A percentile compares a stretch with the other conserved stretches of the same genome.
Evolutionary conservation across 2,797 vertebrate species (phyloP).

Genomic region (Selene dorsalis): DNA sequence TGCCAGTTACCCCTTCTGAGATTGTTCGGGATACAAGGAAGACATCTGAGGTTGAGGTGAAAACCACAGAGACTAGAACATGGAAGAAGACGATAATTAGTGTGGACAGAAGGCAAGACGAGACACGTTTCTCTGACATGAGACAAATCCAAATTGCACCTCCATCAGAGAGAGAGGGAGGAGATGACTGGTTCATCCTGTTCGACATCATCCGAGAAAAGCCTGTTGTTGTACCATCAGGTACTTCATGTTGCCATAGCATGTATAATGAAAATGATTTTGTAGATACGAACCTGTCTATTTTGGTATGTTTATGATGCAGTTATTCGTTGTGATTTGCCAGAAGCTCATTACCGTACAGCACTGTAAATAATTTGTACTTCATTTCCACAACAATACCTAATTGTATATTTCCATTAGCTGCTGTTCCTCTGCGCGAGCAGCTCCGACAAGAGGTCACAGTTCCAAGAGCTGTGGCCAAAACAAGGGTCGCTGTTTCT

Average conservation of each 20-base stretch:
- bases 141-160: conserved; percentile 34
- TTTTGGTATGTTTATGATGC: not conserved
- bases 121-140: conserved; percentile 57
- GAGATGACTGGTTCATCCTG: conserved; percentile 70
- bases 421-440: conserved; percentile 42
- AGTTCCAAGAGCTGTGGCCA: conserved; percentile 33
- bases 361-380: not conserved
- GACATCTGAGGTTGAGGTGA: conserved; percentile 50
- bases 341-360: too few species aligned
- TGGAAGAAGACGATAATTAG: conserved; percentile 68
- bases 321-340: not conserved
- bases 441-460: conserved; percentile 49
- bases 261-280: too few species aligned
- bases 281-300: not conserved
- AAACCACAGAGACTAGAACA: conserved; percentile 55
- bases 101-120: conserved; percentile 53
- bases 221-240: conserved; percentile 56
- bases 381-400: conserved; percentile 39
- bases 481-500: conserved; percentile 42
- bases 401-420: conserved; percentile 65
- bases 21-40: conserved; percentile 49
- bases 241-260: conserved; percentile 46
- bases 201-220: conserved; percentile 57
- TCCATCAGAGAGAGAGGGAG: conserved; percentile 41
- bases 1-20: conserved; percentile 52